Evolutionary conservation across 2,113 vertebrate genomes (phyloP).

Genomic region (Xiphophorus couchianus): DNA sequence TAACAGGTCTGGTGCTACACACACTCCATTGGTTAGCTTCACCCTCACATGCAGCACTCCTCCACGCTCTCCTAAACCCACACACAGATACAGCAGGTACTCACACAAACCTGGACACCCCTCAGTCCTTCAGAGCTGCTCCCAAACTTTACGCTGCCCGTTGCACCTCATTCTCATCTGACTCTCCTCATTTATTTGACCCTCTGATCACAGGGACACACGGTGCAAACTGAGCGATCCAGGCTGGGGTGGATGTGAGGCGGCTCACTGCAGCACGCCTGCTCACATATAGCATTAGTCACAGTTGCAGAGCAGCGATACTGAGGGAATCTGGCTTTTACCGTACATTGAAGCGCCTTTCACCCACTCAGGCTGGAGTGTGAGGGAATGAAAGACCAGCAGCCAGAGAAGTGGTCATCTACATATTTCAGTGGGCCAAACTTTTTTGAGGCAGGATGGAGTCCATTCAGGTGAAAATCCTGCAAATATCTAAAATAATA

Average conservation of each 20-base stretch:
- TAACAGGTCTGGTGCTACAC: conserved; percentile 43
- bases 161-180: conserved; percentile 35
- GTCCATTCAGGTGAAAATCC: conserved; percentile 14
- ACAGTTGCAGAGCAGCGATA: conserved; percentile 72
- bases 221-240: conserved; percentile 25
- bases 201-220: conserved; percentile 12
- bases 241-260: conserved; percentile 48
- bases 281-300: conserved; percentile 76
- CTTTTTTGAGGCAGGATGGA: conserved; percentile 41
- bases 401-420: conserved; percentile 36
- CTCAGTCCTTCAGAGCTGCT: conserved; percentile 46
- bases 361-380: conserved; percentile 60
- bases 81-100: conserved; percentile 48
- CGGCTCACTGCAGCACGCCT: conserved; percentile 72
- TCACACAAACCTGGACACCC: conserved; percentile 55
- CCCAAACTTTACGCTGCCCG: conserved; percentile 57
- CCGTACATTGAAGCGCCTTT: conserved; percentile 54
- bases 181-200: conserved; percentile 13
- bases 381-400: conserved; percentile 23
- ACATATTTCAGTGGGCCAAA: conserved; percentile 55
- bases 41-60: conserved; percentile 61
- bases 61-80: conserved; percentile 66
- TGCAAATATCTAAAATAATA: not conserved
- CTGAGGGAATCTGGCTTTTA: conserved; percentile 59
- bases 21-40: conserved; percentile 20